Evolutionary conservation across 2,113 vertebrate genomes (phyloP), one percentile per base, ranked within the genome.

Genomic region (Picathartes gymnocephalus): DNA sequence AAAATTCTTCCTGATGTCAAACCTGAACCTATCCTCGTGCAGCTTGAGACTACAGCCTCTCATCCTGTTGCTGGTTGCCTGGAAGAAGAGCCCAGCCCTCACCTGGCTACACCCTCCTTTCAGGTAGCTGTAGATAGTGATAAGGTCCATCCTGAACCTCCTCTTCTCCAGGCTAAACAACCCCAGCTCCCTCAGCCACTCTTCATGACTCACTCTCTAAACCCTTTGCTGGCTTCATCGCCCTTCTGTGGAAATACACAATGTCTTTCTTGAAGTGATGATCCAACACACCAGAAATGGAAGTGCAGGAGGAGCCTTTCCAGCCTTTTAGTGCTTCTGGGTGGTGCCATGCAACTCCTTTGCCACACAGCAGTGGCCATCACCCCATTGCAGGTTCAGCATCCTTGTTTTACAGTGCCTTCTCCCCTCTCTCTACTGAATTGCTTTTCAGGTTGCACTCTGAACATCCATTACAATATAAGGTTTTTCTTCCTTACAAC

Each of bases 191-290:
- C 70, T 31, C 47, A 47, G 62, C 16, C 35, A n/a, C 25, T 54
- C 54, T 20, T 61, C 39, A 40, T 25, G 9, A 18, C 25, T 60
- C 23, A 27, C 4, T 22, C 39, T 74, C 39, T 35, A 12, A 68
- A 68, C 7, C 19, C 9, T 61, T 30, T 0, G 0, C 53, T 3
- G 4, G 24, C n/a, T 45, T 68, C 6, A 2, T 2, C 47, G 54
- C n/a, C 61, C 10, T 61, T 31, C 62, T 69, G 16, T 31, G 47
- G 21, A 90, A 25, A 69, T 18, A 28, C 10, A 58, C 3, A 60
- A 6, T 10, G 25, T 18, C 47, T 69, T 69, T 61, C n/a, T 69
- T 76, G 6, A 40, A 65, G 53, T 25, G 5, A 77, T 40, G 18
- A 87, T 21, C 8, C 24, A 28, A 15, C 0, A 1, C 11, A 25